Evolutionary conservation across 2,113 vertebrate genomes (phyloP).

Genomic region (Panurus biarmicus): DNA sequence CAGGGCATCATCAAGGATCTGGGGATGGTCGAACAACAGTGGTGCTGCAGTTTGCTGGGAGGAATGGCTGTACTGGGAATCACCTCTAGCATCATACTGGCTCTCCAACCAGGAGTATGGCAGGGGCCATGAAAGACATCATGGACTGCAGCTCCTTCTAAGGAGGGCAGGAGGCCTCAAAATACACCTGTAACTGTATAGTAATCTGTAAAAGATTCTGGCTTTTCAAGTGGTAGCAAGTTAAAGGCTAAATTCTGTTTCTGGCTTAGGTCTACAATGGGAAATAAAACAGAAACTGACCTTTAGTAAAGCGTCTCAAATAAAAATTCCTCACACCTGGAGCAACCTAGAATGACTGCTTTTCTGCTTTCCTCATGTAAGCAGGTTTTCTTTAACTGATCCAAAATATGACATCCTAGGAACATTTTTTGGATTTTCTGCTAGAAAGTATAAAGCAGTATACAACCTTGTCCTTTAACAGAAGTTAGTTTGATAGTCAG

Average conservation of each 20-base stretch:
- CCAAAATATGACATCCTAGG: background rate
- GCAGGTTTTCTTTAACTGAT: background rate
- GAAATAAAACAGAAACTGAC: background rate
- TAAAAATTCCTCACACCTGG: background rate
- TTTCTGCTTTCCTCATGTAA: background rate
- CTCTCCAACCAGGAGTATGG: background rate
- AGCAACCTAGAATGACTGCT: background rate
- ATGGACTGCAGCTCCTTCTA: background rate
- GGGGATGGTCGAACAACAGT: background rate
- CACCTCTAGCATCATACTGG: fast-evolving
- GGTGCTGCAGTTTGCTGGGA: background rate
- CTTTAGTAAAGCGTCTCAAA: background rate
- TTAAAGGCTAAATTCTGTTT: background rate
- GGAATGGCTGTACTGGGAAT: background rate
- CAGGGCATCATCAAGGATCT: background rate
- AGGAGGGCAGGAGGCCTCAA: background rate
- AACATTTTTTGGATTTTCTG: background rate
- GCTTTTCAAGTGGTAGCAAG: background rate
- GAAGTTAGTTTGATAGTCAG: background rate
- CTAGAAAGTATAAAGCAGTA: background rate
- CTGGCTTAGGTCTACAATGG: background rate
- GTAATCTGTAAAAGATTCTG: too few species aligned
- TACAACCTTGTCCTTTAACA: background rate
- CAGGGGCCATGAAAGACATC: background rate
- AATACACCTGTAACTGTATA: background rate